Evolutionary conservation across 2,113 vertebrate species (phyloP), one percentile per base, ranked within the genome.

Genomic region (Hyaena hyaena): DNA sequence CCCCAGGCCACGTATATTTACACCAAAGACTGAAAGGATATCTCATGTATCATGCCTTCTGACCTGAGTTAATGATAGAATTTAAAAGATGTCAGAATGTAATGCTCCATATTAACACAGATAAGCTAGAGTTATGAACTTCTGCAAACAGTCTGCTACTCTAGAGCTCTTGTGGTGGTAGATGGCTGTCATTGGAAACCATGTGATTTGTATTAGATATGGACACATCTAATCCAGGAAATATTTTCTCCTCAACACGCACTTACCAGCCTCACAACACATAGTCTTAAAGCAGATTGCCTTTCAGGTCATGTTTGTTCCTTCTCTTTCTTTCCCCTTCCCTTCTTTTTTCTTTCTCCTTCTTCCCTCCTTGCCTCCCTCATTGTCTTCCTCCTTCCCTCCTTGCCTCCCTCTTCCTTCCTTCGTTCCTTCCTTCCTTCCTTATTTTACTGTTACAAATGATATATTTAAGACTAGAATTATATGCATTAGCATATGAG

Each of bases 51-150:
- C 50, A 96, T 93, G 33, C 85, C 81, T 68, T n/a, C 16, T 92
- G 93, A 45, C 58, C 69, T 81, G 15, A 23, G 39, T 65, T 92
- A 96, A 61, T 31, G 77, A 68, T 39, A 79, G 31, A 66, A 82
- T 88, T 94, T 94, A 85, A 96, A 95, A 90, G 21, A 58, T 95
- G 80, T 92, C 84, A 85, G 53, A 39, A 69, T n/a, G n/a, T 87
- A 90, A 80, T 81, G 43, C 2, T 93, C 73, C 24, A 16, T 43
- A 85, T 76, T 35, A 93, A 58, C n/a, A 69, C 0, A 87, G 74
- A 71, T 88, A 84, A 97, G 3, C 23, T 53, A 69, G 43, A 83
- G 77, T 43, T 55, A 83, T 68, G 10, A 87, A 85, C 28, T 66
- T 88, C 71, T 80, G 88, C 26, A 97, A 88, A 88, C 48, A 83